Conservation (phyloP, 2,113 vertebrate genomes). For the Psittacula cyanocephala region DNA sequence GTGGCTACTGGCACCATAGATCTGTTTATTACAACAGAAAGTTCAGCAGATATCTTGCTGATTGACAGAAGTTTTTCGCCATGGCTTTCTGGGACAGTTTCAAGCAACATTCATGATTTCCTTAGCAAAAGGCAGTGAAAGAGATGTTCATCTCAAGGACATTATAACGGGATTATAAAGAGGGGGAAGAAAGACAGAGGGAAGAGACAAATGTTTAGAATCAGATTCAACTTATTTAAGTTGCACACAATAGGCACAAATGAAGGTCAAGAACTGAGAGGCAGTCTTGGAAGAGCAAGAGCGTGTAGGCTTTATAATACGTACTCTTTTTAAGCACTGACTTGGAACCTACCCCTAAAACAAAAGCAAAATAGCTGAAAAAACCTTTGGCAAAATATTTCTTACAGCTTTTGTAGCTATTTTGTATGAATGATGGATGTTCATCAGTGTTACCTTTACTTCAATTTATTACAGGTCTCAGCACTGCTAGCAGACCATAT, state of each 20-base stretch:
- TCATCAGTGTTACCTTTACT: neutral
- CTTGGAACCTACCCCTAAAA: neutral
- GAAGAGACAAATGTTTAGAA: neutral
- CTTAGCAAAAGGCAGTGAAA: slow-evolving; percentile 39
- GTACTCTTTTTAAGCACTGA: neutral
- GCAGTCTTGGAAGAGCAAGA: neutral
- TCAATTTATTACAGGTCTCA: neutral
- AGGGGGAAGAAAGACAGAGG: neutral
- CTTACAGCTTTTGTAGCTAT: neutral
- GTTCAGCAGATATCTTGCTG: slow-evolving; percentile 60
- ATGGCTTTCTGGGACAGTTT: slow-evolving; percentile 50
- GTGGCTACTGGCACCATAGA: slow-evolving; percentile 31
- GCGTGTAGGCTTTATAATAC: neutral
- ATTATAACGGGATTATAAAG: neutral
- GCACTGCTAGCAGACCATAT: neutral
- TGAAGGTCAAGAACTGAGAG: neutral
- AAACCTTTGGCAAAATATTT: neutral
- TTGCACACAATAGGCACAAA: neutral
- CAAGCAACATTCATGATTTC: neutral
- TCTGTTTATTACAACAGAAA: slow-evolving; percentile 61
- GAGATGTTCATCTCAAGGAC: slow-evolving; percentile 13
- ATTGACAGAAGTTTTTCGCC: slow-evolving; percentile 35
- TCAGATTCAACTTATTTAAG: neutral
- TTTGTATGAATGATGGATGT: neutral
- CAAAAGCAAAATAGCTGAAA: neutral